These are phyloP conservation scores for Aurelia aurita complex sp. Pacific DNA, from an alignment of 30 jellyfish, hydroid and myxozoan genomes.

Conservation along the genomic window DNA sequence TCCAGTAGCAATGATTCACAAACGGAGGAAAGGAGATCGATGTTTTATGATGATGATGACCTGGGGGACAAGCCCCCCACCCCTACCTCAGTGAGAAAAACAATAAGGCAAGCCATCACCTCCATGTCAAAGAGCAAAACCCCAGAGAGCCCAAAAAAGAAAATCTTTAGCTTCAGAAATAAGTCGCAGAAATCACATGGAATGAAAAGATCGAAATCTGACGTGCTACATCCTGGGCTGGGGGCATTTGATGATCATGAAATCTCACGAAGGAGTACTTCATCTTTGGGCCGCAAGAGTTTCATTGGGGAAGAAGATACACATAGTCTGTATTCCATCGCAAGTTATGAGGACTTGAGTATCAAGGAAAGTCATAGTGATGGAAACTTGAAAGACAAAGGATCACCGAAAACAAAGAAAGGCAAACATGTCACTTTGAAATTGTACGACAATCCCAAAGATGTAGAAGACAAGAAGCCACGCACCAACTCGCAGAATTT, in stretches of 20 bases:
- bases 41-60: slow-evolving; percentile 41
- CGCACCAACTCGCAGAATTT: slow-evolving; percentile 50
- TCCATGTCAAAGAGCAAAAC: slow-evolving; percentile 23
- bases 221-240: slow-evolving; percentile 39
- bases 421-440: slow-evolving; percentile 53
- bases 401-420: slow-evolving; percentile 41
- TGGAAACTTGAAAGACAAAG: slow-evolving; percentile 40
- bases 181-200: slow-evolving; percentile 45
- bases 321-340: slow-evolving; percentile 31
- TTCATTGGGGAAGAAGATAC: slow-evolving; percentile 48
- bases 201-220: slow-evolving; percentile 76
- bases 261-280: not conserved
- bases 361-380: slow-evolving; percentile 54
- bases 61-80: slow-evolving; percentile 41
- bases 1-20: slow-evolving; percentile 70
- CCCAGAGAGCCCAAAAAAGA: slow-evolving; percentile 66
- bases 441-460: slow-evolving; percentile 18
- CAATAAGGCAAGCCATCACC: slow-evolving; percentile 41
- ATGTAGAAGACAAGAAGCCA: slow-evolving; percentile 17
- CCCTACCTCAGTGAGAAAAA: slow-evolving; percentile 40
- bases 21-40: slow-evolving; percentile 42
- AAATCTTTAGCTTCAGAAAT: slow-evolving; percentile 11
- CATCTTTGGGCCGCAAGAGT: slow-evolving; percentile 14
- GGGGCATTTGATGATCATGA: slow-evolving; percentile 30
- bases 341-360: slow-evolving; percentile 35